These are phyloP conservation scores for Sebastes melanostomus DNA, from an alignment of 2,797 vertebrate genomes.

Conservation along the genomic window DNA sequence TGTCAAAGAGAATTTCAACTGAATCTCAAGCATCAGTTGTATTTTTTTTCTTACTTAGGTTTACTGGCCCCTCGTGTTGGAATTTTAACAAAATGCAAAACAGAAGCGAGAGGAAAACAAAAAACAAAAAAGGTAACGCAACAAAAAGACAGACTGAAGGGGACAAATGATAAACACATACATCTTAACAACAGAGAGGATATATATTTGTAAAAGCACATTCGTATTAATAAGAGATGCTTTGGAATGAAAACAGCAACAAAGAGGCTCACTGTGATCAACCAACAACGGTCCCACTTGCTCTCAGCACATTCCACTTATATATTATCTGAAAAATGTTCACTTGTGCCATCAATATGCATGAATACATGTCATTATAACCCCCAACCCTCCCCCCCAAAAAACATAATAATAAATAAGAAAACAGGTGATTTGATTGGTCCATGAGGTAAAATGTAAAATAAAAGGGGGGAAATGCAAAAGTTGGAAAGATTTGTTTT, in stretches of 20 bases:
- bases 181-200: constrained; percentile 52
- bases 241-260: constrained; percentile 83
- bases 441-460: constrained; percentile 78
- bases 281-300: constrained; percentile 33
- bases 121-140: not conserved
- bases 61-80: constrained; percentile 48
- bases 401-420: constrained; percentile 78
- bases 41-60: constrained; percentile 16
- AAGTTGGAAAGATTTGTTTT: constrained; percentile 38
- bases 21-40: constrained; percentile 37
- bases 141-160: constrained; percentile 27
- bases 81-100: constrained; percentile 55
- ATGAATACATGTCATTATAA: constrained; percentile 47
- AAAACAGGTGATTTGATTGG: constrained; percentile 78
- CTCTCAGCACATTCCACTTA: constrained; percentile 69
- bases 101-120: constrained; percentile 4
- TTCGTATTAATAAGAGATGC: constrained; percentile 75
- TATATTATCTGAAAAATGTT: constrained; percentile 75
- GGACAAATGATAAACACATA: constrained; percentile 57
- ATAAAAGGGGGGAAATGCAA: constrained; percentile 6
- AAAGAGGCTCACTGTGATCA: constrained; percentile 54
- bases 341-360: constrained; percentile 59
- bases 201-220: constrained; percentile 79
- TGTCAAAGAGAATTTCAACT: constrained; percentile 28
- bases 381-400: constrained; percentile 11